These are phyloP conservation scores for Tenualosa thibaudeaui DNA, from an alignment of 2,797 vertebrate genomes.

Conservation along the genomic window DNA sequence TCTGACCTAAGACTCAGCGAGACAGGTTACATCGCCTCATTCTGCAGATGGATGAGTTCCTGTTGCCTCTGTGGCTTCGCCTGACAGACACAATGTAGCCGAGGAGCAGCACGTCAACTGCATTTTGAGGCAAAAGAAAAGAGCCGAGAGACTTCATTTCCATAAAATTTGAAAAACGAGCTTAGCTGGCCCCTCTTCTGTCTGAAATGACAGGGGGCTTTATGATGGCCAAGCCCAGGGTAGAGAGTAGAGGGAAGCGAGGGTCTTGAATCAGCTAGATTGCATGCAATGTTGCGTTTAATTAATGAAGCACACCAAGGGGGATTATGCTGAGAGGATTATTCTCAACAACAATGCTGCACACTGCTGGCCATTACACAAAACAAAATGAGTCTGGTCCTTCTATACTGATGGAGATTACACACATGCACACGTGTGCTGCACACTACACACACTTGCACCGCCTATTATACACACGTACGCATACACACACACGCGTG, in stretches of 20 bases:
- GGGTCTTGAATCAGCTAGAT: slow-evolving; percentile 64
- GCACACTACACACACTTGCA: slow-evolving; percentile 18
- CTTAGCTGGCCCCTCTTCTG: slow-evolving; percentile 52
- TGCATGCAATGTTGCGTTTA: slow-evolving; percentile 67
- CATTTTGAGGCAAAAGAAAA: slow-evolving; percentile 41
- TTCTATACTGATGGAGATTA: slow-evolving; percentile 34
- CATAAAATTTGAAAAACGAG: slow-evolving; percentile 55
- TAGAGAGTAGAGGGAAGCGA: slow-evolving; percentile 41
- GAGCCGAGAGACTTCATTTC: slow-evolving; percentile 55
- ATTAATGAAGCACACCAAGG: slow-evolving; percentile 70
- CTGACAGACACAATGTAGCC: slow-evolving; percentile 45
- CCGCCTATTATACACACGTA: slow-evolving; percentile 31
- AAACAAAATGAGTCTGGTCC: slow-evolving; percentile 32
- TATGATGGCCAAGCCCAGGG: slow-evolving; percentile 43
- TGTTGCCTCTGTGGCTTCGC: slow-evolving; percentile 36
- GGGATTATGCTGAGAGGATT: slow-evolving; percentile 70
- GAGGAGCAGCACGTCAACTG: slow-evolving; percentile 33
- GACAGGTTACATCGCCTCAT: slow-evolving; percentile 42
- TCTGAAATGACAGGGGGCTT: slow-evolving; percentile 61
- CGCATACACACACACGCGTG: slow-evolving; percentile 1
- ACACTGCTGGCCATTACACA: slow-evolving; percentile 60
- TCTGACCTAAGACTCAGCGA: slow-evolving; percentile 5
- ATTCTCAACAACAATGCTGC: slow-evolving; percentile 69
- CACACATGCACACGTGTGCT: not conserved
- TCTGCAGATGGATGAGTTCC: slow-evolving; percentile 32